phyloP scores from a whole-genome alignment of 2,888 invertebrate genomes.

The Mythimna impura region DNA sequence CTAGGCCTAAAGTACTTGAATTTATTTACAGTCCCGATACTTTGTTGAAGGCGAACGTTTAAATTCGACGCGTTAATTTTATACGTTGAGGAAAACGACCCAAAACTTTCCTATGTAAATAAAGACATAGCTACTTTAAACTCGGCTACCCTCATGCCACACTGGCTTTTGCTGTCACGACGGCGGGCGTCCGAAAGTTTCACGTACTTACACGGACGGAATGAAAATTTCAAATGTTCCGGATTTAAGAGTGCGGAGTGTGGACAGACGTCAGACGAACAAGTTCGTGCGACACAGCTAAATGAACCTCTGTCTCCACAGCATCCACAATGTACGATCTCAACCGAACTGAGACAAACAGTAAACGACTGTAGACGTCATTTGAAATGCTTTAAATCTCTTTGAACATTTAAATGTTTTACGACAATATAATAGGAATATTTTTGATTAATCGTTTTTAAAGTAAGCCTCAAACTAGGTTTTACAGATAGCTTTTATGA shows the following conservation, averaged over 20 bases:
- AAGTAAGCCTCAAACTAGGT: conserved; percentile 45
- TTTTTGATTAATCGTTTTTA: conserved; percentile 50
- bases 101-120: conserved; percentile 59
- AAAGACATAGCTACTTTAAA: conserved; percentile 61
- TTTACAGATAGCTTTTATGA: conserved; percentile 36
- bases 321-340: conserved; percentile 61
- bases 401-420: conserved; percentile 44
- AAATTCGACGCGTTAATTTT: conserved; percentile 35
- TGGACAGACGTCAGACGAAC: conserved; percentile 63
- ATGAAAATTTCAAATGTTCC: conserved; percentile 73
- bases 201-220: conserved; percentile 62
- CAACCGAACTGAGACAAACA: conserved; percentile 63
- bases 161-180: conserved; percentile 67
- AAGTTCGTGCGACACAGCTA: conserved; percentile 70
- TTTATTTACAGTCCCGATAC: conserved; percentile 22
- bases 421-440: conserved; percentile 18
- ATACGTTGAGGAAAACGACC: conserved; percentile 40
- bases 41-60: conserved; percentile 36
- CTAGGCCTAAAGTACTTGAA: conserved; percentile 19
- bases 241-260: conserved; percentile 68
- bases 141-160: conserved; percentile 62
- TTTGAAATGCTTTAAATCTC: conserved; percentile 51
- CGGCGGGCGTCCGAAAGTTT: conserved; percentile 64
- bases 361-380: conserved; percentile 42
- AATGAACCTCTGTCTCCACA: conserved; percentile 61